Percentiles rank a stretch among this genome's conserved stretches.
Conservation (phyloP, 2,888 invertebrate species). For the Xiphydria camelus region DNA sequence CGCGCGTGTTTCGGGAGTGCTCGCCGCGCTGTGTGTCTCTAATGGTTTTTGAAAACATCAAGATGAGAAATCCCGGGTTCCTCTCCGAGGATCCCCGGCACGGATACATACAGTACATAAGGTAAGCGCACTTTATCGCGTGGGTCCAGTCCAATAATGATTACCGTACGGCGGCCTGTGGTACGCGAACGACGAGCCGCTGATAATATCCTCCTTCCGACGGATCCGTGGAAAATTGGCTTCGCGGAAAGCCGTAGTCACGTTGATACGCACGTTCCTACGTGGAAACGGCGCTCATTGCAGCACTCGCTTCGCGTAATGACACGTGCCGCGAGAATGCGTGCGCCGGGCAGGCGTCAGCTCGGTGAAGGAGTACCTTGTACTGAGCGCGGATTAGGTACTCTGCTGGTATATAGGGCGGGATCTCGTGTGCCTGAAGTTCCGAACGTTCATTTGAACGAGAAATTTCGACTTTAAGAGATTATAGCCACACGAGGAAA, state of each 20-base stretch:
- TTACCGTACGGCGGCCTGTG: too few species aligned
- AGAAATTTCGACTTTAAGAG: too few species aligned
- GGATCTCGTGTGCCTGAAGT: too few species aligned
- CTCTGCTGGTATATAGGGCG: neutral
- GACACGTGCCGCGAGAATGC: neutral
- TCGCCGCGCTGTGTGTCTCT: too few species aligned
- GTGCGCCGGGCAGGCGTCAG: neutral
- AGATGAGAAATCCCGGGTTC: constrained; percentile 56
- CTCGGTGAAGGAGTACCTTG: neutral
- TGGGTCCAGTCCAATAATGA: neutral
- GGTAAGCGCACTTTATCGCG: constrained; percentile 32
- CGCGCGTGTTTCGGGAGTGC: too few species aligned
- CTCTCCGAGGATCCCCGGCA: constrained; percentile 55
- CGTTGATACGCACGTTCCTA: neutral
- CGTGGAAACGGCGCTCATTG: neutral
- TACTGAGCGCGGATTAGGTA: neutral
- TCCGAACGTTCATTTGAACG: too few species aligned
- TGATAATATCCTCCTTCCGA: too few species aligned
- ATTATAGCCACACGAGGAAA: too few species aligned
- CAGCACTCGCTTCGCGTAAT: neutral
- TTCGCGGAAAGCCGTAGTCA: constrained; percentile 8
- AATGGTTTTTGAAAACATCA: constrained; percentile 55
- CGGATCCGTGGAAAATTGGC: constrained; percentile 4
- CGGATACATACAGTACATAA: constrained; percentile 55
- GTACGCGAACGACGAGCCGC: too few species aligned